These are phyloP conservation scores for Typhlomys cinereus DNA, from an alignment of 2,113 vertebrate genomes.

Conservation along the genomic window DNA sequence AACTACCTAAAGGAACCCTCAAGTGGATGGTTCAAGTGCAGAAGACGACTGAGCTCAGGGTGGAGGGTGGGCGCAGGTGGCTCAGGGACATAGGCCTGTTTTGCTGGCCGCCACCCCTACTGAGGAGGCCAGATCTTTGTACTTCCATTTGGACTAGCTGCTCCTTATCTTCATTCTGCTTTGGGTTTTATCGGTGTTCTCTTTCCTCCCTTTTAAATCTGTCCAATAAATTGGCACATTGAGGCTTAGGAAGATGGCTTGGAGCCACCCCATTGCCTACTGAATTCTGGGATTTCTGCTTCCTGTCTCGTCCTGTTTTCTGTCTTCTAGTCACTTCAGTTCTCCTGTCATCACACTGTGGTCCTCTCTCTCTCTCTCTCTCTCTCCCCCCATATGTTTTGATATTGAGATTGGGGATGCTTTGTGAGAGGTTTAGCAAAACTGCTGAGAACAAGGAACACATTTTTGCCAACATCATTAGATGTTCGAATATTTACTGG, in stretches of 20 bases:
- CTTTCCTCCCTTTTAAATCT: conserved; percentile 61
- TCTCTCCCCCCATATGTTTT: not conserved
- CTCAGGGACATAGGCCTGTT: not conserved
- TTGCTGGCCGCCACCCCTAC: not conserved
- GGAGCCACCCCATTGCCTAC: not conserved
- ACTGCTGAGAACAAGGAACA: not conserved
- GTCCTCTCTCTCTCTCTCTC: not conserved
- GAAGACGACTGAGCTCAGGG: not conserved
- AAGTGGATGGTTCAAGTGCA: conserved; percentile 25
- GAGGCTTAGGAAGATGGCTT: not conserved
- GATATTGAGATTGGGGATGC: not conserved
- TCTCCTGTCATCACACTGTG: not conserved
- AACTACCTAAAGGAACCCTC: not conserved
- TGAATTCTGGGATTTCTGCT: not conserved
- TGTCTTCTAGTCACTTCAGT: not conserved
- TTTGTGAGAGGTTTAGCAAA: not conserved
- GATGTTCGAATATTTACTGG: not conserved
- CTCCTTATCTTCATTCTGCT: conserved; percentile 21
- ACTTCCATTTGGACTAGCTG: conserved; percentile 45
- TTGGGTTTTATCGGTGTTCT: conserved; percentile 9
- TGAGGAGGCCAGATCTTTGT: not conserved
- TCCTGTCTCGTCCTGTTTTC: not conserved
- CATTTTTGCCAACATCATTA: not conserved
- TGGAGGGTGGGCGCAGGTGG: not conserved
- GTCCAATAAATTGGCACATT: conserved; percentile 54